phyloP scores from a whole-genome alignment of 2,797 vertebrate genomes.

The Phaenicophaeus curvirostris region DNA sequence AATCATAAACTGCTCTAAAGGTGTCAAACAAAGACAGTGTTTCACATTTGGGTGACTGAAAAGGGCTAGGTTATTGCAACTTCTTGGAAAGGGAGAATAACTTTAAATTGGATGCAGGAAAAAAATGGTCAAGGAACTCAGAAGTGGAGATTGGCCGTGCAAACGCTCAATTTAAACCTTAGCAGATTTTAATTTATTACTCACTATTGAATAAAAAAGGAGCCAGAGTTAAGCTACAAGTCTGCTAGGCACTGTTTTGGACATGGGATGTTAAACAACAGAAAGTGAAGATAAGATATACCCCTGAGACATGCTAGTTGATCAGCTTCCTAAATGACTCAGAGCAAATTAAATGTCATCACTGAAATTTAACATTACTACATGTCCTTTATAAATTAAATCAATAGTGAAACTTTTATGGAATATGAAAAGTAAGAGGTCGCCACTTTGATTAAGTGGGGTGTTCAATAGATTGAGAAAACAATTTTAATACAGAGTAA shows the following conservation, averaged over 20 bases:
- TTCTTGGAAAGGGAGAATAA: background rate
- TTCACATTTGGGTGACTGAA: background rate
- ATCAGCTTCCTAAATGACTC: background rate
- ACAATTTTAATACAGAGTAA: background rate
- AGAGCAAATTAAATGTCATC: background rate
- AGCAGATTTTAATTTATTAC: background rate
- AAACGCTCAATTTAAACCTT: background rate
- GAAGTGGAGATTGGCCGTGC: background rate
- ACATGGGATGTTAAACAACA: background rate
- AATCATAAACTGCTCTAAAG: background rate
- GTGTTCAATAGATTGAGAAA: background rate
- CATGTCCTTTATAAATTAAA: background rate
- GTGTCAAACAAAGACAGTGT: background rate
- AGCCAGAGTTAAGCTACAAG: background rate
- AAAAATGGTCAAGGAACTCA: background rate
- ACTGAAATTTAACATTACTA: background rate
- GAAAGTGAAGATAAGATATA: background rate
- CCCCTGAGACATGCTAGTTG: background rate
- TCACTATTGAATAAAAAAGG: background rate
- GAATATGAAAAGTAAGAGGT: background rate
- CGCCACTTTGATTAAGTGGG: background rate
- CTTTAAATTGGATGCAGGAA: background rate
- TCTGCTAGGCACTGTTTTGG: background rate
- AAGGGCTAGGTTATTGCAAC: background rate
- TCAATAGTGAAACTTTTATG: background rate